phyloP scores from a whole-genome alignment of 2,888 invertebrate genomes.

The Ctenicera cuprea region DNA sequence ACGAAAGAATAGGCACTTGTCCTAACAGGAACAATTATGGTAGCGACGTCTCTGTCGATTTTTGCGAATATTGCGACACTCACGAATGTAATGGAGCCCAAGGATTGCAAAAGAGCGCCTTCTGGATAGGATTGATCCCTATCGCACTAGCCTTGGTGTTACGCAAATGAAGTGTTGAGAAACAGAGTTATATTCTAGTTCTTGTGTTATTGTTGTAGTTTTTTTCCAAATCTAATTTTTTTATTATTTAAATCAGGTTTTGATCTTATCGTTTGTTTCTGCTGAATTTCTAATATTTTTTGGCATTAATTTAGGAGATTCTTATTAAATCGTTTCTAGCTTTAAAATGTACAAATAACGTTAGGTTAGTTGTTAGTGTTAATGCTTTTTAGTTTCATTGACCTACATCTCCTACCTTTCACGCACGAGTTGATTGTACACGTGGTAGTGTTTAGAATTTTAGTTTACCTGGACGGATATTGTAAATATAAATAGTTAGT shows the following conservation, averaged over 20 bases:
- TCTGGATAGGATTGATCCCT: slow-evolving; percentile 66
- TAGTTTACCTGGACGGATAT: slow-evolving; percentile 1
- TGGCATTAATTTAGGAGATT: no score
- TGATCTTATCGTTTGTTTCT: neutral
- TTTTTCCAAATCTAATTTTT: neutral
- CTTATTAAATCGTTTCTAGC: neutral
- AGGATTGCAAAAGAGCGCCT: slow-evolving; percentile 72
- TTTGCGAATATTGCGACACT: slow-evolving; percentile 81
- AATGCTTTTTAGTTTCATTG: slow-evolving; percentile 34
- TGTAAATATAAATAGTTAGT: slow-evolving; percentile 19
- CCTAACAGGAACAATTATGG: slow-evolving; percentile 72
- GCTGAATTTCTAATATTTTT: neutral
- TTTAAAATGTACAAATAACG: neutral
- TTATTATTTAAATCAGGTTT: neutral
- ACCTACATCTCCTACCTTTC: slow-evolving; percentile 42
- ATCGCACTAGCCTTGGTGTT: slow-evolving; percentile 45
- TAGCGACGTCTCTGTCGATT: slow-evolving; percentile 75
- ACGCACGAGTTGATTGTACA: slow-evolving; percentile 35
- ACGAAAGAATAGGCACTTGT: slow-evolving; percentile 75
- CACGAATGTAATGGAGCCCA: slow-evolving; percentile 81
- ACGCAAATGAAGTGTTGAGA: slow-evolving; percentile 24
- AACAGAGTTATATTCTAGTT: neutral
- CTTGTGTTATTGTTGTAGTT: neutral
- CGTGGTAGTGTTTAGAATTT: neutral
- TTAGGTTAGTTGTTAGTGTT: neutral